Percentiles rank a stretch among this genome's conserved stretches.
These are phyloP conservation scores for Thermophis baileyi DNA, from an alignment of 2,113 vertebrate species.

Conservation along the genomic window DNA sequence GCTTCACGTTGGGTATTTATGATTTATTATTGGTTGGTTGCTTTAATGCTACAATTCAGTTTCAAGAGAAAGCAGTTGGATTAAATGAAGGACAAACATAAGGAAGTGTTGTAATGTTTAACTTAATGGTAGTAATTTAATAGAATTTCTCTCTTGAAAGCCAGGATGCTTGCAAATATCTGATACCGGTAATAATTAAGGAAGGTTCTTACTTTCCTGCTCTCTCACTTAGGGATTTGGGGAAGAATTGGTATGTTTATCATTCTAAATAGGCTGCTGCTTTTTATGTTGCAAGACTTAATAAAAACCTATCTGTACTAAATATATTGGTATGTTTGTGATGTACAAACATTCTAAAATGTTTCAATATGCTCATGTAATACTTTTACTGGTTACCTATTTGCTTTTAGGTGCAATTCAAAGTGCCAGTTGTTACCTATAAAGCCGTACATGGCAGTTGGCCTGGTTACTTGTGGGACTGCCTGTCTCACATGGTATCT, in stretches of 20 bases:
- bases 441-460: not conserved
- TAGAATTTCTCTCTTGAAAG: not conserved
- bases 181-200: not conserved
- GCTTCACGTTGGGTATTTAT: too few relatives aligned
- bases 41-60: too few relatives aligned
- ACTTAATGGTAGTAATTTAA: not conserved
- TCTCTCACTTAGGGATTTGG: not conserved
- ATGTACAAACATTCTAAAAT: too few relatives aligned
- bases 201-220: not conserved
- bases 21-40: too few relatives aligned
- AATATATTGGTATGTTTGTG: not conserved
- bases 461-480: not conserved
- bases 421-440: not conserved
- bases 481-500: not conserved
- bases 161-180: not conserved
- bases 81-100: not conserved
- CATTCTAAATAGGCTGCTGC: not conserved
- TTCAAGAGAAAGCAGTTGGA: too few relatives aligned
- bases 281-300: not conserved
- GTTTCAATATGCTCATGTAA: too few relatives aligned
- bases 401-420: not conserved
- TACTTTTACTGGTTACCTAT: too few relatives aligned
- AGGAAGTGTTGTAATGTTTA: not conserved
- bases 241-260: not conserved
- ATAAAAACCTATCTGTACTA: not conserved